Evolutionary conservation across 1,140 invertebrate species (phyloP).

Genomic region (Trinorchestia longiramus): DNA sequence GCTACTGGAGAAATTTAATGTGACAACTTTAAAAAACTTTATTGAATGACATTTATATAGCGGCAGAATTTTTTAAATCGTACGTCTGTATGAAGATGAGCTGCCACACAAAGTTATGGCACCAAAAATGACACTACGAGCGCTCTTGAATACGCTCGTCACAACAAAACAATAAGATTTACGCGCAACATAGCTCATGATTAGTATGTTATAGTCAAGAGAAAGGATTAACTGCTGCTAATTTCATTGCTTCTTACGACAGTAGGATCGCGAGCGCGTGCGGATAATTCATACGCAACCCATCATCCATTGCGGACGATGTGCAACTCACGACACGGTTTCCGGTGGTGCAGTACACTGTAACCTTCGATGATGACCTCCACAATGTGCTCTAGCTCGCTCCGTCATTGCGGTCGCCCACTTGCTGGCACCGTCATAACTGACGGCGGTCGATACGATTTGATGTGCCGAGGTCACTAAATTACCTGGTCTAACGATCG

Average conservation of each 20-base stretch:
- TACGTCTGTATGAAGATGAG: background rate
- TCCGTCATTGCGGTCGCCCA: background rate
- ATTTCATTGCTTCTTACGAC: background rate
- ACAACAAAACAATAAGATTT: background rate
- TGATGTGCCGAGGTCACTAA: background rate
- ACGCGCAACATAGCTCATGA: background rate
- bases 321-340: background rate
- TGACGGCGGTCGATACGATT: background rate
- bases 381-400: background rate
- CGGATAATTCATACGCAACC: background rate
- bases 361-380: background rate
- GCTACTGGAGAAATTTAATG: background rate
- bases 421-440: background rate
- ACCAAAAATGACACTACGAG: background rate
- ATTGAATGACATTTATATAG: background rate
- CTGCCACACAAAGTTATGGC: background rate
- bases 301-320: background rate
- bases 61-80: background rate
- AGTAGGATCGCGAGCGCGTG: background rate
- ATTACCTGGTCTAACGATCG: background rate
- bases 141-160: background rate
- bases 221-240: background rate
- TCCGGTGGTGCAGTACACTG: background rate
- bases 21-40: background rate
- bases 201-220: background rate